Percentiles rank a stretch among this genome's conserved stretches.
phyloP scores from a whole-genome alignment of 1,140 invertebrate genomes.

The Cydia amplana region DNA sequence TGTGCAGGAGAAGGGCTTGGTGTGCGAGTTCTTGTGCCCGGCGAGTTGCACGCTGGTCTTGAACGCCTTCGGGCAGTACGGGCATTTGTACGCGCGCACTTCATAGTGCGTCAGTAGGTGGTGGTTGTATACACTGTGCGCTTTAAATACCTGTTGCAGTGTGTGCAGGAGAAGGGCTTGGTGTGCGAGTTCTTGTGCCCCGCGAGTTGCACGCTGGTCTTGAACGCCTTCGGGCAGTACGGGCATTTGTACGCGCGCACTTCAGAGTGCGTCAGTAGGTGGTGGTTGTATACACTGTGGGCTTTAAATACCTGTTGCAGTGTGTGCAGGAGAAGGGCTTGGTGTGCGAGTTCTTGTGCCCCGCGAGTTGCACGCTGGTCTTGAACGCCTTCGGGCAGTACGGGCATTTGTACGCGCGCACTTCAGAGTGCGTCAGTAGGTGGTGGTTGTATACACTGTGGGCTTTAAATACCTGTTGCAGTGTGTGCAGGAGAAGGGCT shows the following conservation, averaged over 20 bases:
- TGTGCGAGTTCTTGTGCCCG: conserved; percentile 88
- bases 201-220: conserved; percentile 86
- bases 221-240: conserved; percentile 87
- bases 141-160: conserved; percentile 83
- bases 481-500: too few species aligned
- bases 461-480: too few species aligned
- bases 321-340: too few species aligned
- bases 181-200: conserved; percentile 89
- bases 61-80: conserved; percentile 87
- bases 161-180: conserved; percentile 86
- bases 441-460: too few species aligned
- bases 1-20: conserved; percentile 86
- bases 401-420: too few species aligned
- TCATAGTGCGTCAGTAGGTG: conserved; percentile 86
- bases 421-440: too few species aligned
- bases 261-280: too few species aligned
- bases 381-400: too few species aligned
- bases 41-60: conserved; percentile 87
- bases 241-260: conserved; percentile 86
- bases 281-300: too few species aligned
- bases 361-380: too few species aligned
- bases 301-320: too few species aligned
- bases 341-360: too few species aligned
- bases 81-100: conserved; percentile 85
- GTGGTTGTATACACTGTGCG: conserved; percentile 87